phyloP scores from a whole-genome alignment of 2,888 invertebrate species.

The Tachina fera region DNA sequence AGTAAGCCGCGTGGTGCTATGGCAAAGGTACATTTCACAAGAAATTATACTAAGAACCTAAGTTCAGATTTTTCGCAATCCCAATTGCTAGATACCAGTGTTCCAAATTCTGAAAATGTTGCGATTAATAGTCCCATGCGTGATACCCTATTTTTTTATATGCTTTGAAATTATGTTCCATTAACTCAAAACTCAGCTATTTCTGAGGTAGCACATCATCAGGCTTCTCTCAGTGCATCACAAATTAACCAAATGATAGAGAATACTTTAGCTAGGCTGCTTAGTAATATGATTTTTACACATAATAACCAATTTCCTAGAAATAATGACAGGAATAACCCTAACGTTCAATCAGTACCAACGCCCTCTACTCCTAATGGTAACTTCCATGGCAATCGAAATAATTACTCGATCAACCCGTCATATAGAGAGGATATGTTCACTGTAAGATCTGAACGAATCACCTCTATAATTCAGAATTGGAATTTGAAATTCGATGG shows the following conservation, averaged over 20 bases:
- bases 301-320: neutral
- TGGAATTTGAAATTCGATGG: conserved; percentile 30
- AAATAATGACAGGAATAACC: neutral
- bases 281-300: neutral
- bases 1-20: neutral
- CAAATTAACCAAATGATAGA: neutral
- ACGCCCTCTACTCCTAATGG: too few species aligned
- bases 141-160: neutral
- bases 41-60: neutral
- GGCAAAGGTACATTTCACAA: neutral
- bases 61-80: too few species aligned
- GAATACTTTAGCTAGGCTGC: neutral
- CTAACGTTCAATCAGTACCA: neutral
- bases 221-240: neutral
- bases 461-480: conserved; percentile 11
- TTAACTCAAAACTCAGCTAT: neutral
- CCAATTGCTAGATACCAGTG: too few species aligned
- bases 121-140: neutral
- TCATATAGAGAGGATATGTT: neutral
- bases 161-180: neutral
- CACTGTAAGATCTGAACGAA: neutral
- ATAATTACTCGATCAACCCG: neutral
- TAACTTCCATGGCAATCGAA: neutral
- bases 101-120: too few species aligned
- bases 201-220: neutral